A percentile compares a stretch with the other conserved stretches of the same genome.
Conservation (phyloP, 2,113 vertebrate species). For the Pavo muticus region DNA sequence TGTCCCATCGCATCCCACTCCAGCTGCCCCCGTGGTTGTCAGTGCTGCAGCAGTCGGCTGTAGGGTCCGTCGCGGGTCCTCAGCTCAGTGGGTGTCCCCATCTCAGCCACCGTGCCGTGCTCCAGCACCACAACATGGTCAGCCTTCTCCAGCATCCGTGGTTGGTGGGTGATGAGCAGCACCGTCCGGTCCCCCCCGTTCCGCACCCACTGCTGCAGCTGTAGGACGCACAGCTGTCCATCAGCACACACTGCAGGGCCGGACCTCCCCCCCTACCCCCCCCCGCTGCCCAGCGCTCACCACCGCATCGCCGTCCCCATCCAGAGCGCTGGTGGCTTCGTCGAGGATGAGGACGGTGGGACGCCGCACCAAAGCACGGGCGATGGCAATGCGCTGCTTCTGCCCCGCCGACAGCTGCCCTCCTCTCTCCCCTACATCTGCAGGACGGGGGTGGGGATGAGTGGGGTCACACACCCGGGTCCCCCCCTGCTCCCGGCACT, state of each 20-base stretch:
- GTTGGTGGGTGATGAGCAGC: conserved; percentile 86
- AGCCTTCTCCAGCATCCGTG: conserved; percentile 78
- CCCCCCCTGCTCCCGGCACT: neutral
- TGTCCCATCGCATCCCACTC: neutral
- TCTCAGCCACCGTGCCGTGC: conserved; percentile 72
- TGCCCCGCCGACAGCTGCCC: conserved; percentile 77
- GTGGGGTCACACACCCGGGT: neutral
- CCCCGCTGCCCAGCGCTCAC: conserved; percentile 59
- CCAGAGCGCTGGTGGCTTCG: conserved; percentile 88
- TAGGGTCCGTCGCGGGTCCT: conserved; percentile 76
- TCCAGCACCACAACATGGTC: conserved; percentile 82
- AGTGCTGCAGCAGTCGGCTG: conserved; percentile 72
- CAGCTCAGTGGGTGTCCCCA: conserved; percentile 78
- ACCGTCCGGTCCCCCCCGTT: conserved; percentile 66
- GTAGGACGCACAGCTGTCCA: neutral
- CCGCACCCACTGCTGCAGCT: conserved; percentile 79
- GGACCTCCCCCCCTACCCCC: neutral
- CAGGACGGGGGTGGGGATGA: neutral
- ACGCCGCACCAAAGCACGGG: conserved; percentile 84
- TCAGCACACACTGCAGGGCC: neutral
- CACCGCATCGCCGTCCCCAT: conserved; percentile 74
- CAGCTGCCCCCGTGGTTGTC: neutral
- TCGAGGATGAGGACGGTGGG: conserved; percentile 88
- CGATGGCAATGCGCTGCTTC: conserved; percentile 85
- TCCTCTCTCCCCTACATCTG: conserved; percentile 84